Conservation (phyloP, 2,797 vertebrate species). For the Muscicapa comitata region DNA sequence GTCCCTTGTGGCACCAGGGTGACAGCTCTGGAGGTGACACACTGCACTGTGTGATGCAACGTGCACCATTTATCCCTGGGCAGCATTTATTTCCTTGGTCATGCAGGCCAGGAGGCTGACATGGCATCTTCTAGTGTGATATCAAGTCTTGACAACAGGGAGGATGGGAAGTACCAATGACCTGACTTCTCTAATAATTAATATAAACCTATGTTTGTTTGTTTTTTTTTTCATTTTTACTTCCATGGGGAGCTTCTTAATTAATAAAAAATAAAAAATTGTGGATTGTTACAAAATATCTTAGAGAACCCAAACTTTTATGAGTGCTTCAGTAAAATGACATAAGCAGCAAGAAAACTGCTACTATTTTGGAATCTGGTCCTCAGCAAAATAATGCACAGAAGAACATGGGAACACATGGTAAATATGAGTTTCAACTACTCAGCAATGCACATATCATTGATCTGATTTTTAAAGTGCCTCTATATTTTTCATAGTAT, state of each 20-base stretch:
- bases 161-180: neutral
- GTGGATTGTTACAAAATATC: neutral
- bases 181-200: neutral
- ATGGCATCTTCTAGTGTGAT: neutral
- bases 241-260: neutral
- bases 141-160: neutral
- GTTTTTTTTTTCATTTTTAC: neutral
- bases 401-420: neutral
- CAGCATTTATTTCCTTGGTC: neutral
- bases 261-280: neutral
- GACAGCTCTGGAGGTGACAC: neutral
- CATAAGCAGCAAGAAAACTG: neutral
- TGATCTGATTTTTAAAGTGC: neutral
- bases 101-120: neutral
- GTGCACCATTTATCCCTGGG: rapidly evolving
- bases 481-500: neutral
- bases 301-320: neutral
- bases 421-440: neutral
- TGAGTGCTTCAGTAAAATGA: neutral
- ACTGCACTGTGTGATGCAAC: rapidly evolving
- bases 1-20: too few species aligned
- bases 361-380: neutral
- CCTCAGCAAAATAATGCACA: neutral
- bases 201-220: neutral
- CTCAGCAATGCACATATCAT: neutral